Base-by-base conservation (phyloP, 1,140 invertebrate genomes). In the Atta colombica region DNA sequence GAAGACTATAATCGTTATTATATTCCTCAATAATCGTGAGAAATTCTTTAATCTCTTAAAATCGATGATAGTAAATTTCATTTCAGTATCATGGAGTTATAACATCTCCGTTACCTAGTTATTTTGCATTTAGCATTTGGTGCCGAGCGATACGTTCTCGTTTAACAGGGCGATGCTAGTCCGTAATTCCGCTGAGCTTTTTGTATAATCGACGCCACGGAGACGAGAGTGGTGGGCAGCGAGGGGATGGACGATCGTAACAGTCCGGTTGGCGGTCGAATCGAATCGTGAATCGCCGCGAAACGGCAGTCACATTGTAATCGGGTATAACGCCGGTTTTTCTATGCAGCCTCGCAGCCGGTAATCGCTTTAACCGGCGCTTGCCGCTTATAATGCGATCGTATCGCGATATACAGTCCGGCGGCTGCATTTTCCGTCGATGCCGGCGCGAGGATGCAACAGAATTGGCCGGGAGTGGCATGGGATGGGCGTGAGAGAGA, bases 341-440 rank as follows among this genome's bases (percentile, higher is more conserved):
- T 94, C 85, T 89, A 88, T 86, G 91, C 89, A 86, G 86, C 77
- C 80, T 88, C 86, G 89, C 89, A 92, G 91, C 89, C 92, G 89
- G 88, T 95, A 95, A 95, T 95, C 94, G 94, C 94, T 95, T 95
- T 93, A 95, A 92, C 93, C 91, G 94, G 91, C 91, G 87, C 78
- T 91, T 68, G 85, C 92, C 92, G 94, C 90, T 93, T 95, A 93
- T 95, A 95, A 95, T 95, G 93, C 94, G 92, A 95, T 95, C 87
- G 93, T 92, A 93, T 94, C 89, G 92, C 92, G 87, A 93, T 84
- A 91, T 91, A 94, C 94, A 94, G 94, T 91, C 93, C 93, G 91
- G 86, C 94, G 92, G 82, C 89, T 94, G 92, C 93, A 93, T 93
- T 93, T 93, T 89, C 92, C 77, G 89, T 91, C 87, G 87, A 75